Evolutionary conservation across 2,797 vertebrate genomes (phyloP).

Genomic region (Bovichtus variegatus): DNA sequence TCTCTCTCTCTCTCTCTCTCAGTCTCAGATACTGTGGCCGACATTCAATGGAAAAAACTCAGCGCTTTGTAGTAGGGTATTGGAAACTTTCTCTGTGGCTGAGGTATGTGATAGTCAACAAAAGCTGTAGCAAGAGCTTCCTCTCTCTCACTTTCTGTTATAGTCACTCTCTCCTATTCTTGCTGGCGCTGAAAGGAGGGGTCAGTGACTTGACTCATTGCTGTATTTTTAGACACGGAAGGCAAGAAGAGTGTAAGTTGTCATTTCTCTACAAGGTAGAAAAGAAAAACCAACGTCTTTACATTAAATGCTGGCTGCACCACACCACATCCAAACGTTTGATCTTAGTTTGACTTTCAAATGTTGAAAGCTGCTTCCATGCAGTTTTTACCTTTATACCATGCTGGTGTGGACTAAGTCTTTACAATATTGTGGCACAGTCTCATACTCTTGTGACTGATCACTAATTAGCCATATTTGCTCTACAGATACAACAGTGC

Average conservation of each 20-base stretch:
- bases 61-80: conserved; percentile 79
- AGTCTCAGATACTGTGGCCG: conserved; percentile 71
- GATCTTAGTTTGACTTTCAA: not conserved
- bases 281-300: conserved; percentile 71
- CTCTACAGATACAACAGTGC: conserved; percentile 47
- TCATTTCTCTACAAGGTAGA: conserved; percentile 69
- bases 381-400: conserved; percentile 7
- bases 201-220: conserved; percentile 70
- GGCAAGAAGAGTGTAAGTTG: conserved; percentile 75
- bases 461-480: conserved; percentile 30
- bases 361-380: not conserved
- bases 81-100: conserved; percentile 87
- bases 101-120: conserved; percentile 73
- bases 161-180: conserved; percentile 50
- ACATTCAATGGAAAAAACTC: conserved; percentile 84
- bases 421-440: conserved; percentile 9
- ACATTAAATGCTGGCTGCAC: conserved; percentile 72
- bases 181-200: conserved; percentile 62
- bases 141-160: conserved; percentile 63
- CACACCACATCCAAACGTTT: conserved; percentile 30
- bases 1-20: conserved; percentile 69
- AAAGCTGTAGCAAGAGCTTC: conserved; percentile 75
- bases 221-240: conserved; percentile 85
- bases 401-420: not conserved
- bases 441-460: conserved; percentile 5